Base-by-base conservation (phyloP, 2,113 vertebrate genomes). In the Notothenia rossii region DNA sequence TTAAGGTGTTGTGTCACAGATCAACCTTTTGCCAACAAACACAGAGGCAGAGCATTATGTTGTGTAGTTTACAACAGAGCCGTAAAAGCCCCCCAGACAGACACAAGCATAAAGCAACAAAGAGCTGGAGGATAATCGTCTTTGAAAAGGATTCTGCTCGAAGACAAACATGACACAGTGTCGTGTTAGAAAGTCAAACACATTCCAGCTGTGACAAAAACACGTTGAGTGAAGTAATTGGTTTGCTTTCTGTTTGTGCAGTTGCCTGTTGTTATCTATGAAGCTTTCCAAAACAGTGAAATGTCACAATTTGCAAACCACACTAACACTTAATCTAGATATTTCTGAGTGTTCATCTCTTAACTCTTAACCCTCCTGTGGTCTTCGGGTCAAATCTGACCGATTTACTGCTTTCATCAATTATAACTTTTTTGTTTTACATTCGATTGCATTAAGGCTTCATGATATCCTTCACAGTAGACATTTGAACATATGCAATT, bases 161-260 rank as follows among this genome's bases (percentile, higher is more conserved):
- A 73, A 64, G 46, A 75, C 76, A 81, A 80, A 80, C 58, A 67
- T 25, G 64, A 60, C 48, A 65, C 53, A 56, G 22, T 48, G 40
- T 55, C 50, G 40, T 59, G 55, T 60, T 29, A 56, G 63, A 66
- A 72, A 59, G 72, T 71, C 36, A 59, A 22, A 14, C 51, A 18
- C 72, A 72, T 80, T 77, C 36, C 36, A 40, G 58, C 53, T 60
- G 68, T 9, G 13, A 59, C 45, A 68, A 4, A 63, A 68, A 62
- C 70, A 62, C 2, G 0, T 13, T 8, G 46, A 63, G 15, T 22
- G 58, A 43, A 11, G 33, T 58, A 48, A 56, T 15, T 45, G 62
- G 18, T 60, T 60, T 10, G 5, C 36, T 65, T 53, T 56, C 49
- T 69, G 63, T 62, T 33, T 77, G 53, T 61, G 29, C 49, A 79